A percentile compares a stretch with the other conserved stretches of the same genome.
phyloP scores from a whole-genome alignment of 2,888 invertebrate genomes.

The Ecliptopera silaceata region DNA sequence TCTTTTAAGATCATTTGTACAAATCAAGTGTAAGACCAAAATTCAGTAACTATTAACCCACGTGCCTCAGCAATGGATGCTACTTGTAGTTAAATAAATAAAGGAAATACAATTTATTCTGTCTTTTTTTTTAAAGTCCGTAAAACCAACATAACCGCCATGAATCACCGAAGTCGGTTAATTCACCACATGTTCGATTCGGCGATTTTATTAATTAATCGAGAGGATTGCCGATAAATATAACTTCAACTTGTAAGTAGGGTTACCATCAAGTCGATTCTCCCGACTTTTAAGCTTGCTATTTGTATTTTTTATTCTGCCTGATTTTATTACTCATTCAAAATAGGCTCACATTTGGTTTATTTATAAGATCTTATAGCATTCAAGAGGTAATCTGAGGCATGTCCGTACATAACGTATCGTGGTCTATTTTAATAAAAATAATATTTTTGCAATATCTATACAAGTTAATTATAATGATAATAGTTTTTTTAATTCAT shows the following conservation, averaged over 20 bases:
- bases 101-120: background rate
- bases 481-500: too few species aligned
- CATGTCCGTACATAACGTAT: too few species aligned
- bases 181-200: slow-evolving; percentile 37
- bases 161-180: slow-evolving; percentile 36
- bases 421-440: too few species aligned
- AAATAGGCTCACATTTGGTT: too few species aligned
- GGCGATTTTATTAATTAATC: slow-evolving; percentile 41
- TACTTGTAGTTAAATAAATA: background rate
- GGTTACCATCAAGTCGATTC: background rate
- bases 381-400: too few species aligned
- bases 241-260: slow-evolving; percentile 1
- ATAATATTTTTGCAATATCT: too few species aligned
- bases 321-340: background rate
- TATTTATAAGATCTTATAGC: too few species aligned
- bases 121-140: background rate
- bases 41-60: background rate
- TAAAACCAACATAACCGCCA: slow-evolving; percentile 19
- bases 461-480: too few species aligned
- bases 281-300: background rate
- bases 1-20: too few species aligned
- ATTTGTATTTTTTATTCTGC: background rate
- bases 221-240: slow-evolving; percentile 37
- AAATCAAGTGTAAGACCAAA: too few species aligned
- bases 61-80: too few species aligned